These are phyloP conservation scores for Erethizon dorsatum DNA, from an alignment of 2,797 vertebrate species.

Conservation along the genomic window DNA sequence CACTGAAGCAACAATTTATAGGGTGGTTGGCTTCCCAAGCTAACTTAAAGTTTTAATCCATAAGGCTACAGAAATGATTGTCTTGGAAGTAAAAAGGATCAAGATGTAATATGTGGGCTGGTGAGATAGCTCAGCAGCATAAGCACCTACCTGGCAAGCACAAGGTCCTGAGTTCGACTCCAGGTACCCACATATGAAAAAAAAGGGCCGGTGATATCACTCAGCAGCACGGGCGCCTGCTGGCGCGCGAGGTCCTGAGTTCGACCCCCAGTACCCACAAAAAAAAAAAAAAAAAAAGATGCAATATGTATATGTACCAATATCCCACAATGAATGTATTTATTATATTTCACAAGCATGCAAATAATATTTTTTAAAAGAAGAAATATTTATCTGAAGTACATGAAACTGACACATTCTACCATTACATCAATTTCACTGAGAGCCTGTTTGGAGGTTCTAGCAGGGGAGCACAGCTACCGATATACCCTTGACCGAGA, in stretches of 20 bases:
- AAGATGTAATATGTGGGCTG: background rate
- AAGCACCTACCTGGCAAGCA: too few relatives aligned
- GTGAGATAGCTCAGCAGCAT: too few relatives aligned
- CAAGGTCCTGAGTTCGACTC: too few relatives aligned
- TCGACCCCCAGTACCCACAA: too few relatives aligned
- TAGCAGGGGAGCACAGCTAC: background rate
- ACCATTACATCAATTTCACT: conserved; percentile 43
- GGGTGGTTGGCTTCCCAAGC: background rate
- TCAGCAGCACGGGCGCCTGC: too few relatives aligned
- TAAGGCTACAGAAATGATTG: conserved; percentile 64
- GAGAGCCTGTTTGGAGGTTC: background rate
- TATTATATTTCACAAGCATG: background rate
- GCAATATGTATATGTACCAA: background rate
- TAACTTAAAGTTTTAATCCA: conserved; percentile 52
- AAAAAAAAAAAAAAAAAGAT: too few relatives aligned
- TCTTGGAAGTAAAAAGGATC: background rate
- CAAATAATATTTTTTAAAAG: background rate
- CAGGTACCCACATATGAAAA: too few relatives aligned
- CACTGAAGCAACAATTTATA: conserved; percentile 35
- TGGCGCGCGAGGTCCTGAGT: too few relatives aligned
- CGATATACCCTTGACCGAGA: background rate
- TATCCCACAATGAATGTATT: background rate
- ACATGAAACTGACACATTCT: conserved; percentile 29
- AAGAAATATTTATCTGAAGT: conserved; percentile 60
- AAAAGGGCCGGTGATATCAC: too few relatives aligned